These are phyloP conservation scores for Panurus biarmicus DNA, from an alignment of 2,113 vertebrate species.

Conservation along the genomic window DNA sequence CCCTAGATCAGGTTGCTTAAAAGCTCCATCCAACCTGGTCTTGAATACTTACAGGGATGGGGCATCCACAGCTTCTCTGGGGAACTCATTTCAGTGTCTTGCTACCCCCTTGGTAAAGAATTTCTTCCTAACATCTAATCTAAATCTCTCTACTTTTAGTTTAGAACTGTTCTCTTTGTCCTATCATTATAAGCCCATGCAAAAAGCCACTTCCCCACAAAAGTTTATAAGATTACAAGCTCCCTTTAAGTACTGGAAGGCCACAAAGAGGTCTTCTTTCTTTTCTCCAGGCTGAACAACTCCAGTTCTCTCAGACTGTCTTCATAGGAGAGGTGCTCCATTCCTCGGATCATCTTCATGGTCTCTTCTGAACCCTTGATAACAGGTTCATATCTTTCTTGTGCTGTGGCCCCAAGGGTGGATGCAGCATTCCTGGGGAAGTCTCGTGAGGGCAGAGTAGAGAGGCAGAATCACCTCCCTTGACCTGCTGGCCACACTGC, in stretches of 20 bases:
- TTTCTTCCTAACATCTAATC: neutral
- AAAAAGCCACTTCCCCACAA: fast-evolving
- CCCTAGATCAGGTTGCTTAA: neutral
- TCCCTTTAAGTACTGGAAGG: neutral
- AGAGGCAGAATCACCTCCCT: neutral
- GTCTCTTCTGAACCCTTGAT: neutral
- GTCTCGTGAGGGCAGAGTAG: neutral
- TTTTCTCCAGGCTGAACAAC: neutral
- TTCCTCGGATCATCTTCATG: neutral
- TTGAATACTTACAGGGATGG: neutral
- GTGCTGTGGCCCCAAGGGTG: neutral
- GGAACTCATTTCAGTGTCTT: neutral
- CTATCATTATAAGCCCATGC: no score
- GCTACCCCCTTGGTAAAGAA: neutral
- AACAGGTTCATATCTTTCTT: neutral
- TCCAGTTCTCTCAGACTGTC: neutral
- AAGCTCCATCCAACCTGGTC: neutral
- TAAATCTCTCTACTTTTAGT: neutral
- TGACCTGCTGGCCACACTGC: fast-evolving
- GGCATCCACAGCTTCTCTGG: neutral
- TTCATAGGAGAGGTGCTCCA: neutral
- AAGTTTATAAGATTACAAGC: neutral
- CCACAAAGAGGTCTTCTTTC: neutral
- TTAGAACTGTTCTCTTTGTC: neutral
- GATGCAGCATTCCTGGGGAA: neutral